Conservation (phyloP, 2,797 vertebrate genomes). For the Alca torda region DNA sequence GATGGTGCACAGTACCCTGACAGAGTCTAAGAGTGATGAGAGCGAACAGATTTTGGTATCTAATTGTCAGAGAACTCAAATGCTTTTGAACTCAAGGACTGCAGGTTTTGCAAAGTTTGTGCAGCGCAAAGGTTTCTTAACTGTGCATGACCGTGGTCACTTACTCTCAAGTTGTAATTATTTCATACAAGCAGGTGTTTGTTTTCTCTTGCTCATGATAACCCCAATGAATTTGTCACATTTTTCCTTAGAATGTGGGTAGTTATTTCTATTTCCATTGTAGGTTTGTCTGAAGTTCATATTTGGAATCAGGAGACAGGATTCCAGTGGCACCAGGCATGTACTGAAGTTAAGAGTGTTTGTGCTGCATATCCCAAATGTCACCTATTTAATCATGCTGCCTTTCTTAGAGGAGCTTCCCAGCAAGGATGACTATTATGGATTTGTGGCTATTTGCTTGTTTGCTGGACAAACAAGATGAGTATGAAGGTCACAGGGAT, state of each 20-base stretch:
- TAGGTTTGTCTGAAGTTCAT: neutral
- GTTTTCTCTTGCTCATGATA: neutral
- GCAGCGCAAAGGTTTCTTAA: neutral
- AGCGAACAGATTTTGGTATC: neutral
- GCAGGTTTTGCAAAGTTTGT: neutral
- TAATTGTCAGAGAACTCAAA: neutral
- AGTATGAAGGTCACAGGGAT: neutral
- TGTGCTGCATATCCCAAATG: neutral
- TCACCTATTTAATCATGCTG: neutral
- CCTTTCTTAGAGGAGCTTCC: neutral
- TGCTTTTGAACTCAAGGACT: neutral
- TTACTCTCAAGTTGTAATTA: neutral
- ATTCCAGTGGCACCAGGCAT: neutral
- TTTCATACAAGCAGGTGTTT: neutral
- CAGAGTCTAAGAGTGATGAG: neutral
- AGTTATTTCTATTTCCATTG: neutral
- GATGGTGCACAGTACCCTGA: neutral
- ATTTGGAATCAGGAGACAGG: neutral
- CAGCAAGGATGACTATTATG: neutral
- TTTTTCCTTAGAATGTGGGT: neutral
- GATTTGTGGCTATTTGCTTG: neutral
- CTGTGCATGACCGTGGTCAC: neutral
- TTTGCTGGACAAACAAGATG: neutral
- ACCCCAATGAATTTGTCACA: rapidly evolving
- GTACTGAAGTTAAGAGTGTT: neutral